Conservation (phyloP, 2,113 vertebrate genomes). For the Paedocypris sp. region DNA sequence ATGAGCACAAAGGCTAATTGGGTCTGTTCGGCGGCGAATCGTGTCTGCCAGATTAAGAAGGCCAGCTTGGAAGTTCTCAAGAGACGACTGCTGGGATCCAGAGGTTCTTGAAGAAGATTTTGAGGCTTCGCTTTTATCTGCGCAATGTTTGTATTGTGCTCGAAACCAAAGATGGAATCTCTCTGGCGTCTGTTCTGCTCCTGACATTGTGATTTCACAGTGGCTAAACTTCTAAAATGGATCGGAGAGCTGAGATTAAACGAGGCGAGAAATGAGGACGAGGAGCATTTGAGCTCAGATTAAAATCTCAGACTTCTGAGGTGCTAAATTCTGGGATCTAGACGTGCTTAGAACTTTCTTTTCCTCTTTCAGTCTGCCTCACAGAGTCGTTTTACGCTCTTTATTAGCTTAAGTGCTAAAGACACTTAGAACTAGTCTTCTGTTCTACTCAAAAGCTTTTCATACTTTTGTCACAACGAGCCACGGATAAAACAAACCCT, state of each 20-base stretch:
- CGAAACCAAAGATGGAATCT: no score
- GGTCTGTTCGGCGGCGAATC: not conserved
- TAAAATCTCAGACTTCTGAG: not conserved
- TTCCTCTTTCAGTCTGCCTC: no score
- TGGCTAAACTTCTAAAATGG: not conserved
- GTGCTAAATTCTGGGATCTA: not conserved
- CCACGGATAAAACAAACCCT: no score
- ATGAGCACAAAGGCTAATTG: conserved; percentile 14
- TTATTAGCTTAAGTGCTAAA: no score
- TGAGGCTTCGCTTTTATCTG: no score
- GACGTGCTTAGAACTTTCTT: not conserved
- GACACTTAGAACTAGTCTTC: no score
- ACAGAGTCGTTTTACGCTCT: no score
- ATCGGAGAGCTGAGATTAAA: not conserved
- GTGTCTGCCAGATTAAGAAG: conserved; percentile 13
- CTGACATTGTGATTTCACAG: not conserved
- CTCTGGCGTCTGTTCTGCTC: no score
- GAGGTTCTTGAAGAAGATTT: conserved; percentile 1
- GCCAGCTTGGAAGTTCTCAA: not conserved
- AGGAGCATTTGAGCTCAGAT: not conserved
- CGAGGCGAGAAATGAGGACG: not conserved
- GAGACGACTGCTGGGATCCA: conserved; percentile 7
- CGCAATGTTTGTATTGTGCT: no score
- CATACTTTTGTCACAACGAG: no score
- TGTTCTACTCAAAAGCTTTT: no score